Evolutionary conservation across 2,797 vertebrate species (phyloP).

Genomic region (Falco concolor): DNA sequence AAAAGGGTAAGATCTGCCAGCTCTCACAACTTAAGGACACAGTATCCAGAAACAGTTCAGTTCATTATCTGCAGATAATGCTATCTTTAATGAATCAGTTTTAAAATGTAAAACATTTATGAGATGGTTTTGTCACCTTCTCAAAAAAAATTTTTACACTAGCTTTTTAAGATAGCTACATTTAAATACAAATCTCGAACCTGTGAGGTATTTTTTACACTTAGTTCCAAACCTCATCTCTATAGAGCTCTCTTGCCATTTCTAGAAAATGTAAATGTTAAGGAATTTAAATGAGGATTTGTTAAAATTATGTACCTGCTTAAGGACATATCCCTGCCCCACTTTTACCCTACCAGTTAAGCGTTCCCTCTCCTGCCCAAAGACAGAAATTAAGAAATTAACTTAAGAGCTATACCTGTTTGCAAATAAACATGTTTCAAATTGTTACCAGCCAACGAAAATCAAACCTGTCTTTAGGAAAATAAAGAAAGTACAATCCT

Average conservation of each 20-base stretch:
- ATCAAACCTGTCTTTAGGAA: constrained; percentile 25
- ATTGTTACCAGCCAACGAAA: constrained; percentile 26
- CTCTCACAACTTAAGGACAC: constrained; percentile 4
- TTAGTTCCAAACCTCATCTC: background rate
- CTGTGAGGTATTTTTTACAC: background rate
- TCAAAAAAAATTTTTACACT: background rate
- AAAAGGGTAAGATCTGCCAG: background rate
- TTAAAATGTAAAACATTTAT: background rate
- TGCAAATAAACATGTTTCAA: background rate
- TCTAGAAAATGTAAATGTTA: background rate
- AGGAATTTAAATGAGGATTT: background rate
- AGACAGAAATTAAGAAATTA: constrained; percentile 7
- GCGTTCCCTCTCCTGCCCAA: background rate
- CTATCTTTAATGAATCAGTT: background rate
- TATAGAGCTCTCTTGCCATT: background rate
- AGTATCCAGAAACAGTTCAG: background rate
- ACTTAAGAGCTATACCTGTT: background rate
- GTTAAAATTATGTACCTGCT: background rate
- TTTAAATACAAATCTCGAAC: background rate
- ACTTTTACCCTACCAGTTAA: background rate
- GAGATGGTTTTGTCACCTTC: background rate
- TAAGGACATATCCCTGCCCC: background rate
- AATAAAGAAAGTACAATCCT: constrained; percentile 52
- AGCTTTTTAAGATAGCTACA: background rate
- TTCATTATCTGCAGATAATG: constrained; percentile 6